Base-by-base conservation (phyloP, 2,888 invertebrate genomes). In the Gerris lacustris region DNA sequence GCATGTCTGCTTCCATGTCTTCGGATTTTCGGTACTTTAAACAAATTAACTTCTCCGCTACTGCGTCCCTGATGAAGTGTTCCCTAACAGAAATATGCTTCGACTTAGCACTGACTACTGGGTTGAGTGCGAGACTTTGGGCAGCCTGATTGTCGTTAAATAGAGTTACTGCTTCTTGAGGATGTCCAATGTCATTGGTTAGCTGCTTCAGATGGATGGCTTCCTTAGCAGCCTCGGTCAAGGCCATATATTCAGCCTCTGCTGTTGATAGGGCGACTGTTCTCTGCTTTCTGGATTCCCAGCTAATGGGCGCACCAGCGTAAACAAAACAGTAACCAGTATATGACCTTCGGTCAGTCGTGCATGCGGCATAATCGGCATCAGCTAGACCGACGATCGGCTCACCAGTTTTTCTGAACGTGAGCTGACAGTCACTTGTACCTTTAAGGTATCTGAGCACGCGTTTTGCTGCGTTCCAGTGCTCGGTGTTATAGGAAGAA, bases 401-500 rank as follows among this genome's bases (percentile, higher is more conserved):
- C 44, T 66, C 43, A 43, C 63, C 70, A 45, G 69, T 68, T 43
- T 70, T 71, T n/a, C 47, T 62, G 63, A 70, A 72, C 17, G 66
- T 47, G 15, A 73, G 67, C 44, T 62, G 44, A 11, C 66, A n/a
- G 11, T 70, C 45, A 44, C 17, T 69, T 6, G 70, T 71, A 18
- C 47, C 67, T 45, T 67, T 73, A n/a, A 72, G 69, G 62, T 73
- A 73, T 45, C 68, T 64, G 15, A 73, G 64, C 6, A 73, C 72
- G 11, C 72, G 44, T 66, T 72, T 73, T 9, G 73, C 70, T 66
- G 73, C 72, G 43, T 66, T n/a, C 73, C 70, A 73, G 43, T 70
- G 69, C 66, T 66, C 66, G 43, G 67, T 66, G 11, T 62, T 69
- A 31, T 45, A 68, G 44, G 62, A 68, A 18, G 68, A 67, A 17